phyloP scores from a whole-genome alignment of 2,888 invertebrate genomes.

The Drosophila ochracea region DNA sequence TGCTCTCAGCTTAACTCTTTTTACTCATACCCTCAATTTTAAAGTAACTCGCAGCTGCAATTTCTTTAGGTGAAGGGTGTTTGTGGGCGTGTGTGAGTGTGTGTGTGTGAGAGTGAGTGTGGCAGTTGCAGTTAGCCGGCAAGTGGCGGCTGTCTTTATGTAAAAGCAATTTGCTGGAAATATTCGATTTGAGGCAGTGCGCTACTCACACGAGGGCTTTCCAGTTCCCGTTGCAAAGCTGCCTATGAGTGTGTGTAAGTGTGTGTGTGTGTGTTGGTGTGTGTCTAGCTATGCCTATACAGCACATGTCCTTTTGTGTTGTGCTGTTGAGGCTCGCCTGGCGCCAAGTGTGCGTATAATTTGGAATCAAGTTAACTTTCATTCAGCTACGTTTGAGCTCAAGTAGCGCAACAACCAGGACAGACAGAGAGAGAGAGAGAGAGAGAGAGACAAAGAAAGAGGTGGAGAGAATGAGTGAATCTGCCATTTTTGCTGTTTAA shows the following conservation, averaged over 20 bases:
- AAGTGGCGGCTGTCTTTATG: slow-evolving; percentile 77
- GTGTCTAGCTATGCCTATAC: slow-evolving; percentile 4
- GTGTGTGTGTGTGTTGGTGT: neutral
- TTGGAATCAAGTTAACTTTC: slow-evolving; percentile 70
- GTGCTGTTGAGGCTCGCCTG: slow-evolving; percentile 15
- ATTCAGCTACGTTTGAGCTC: slow-evolving; percentile 55
- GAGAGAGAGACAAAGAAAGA: neutral
- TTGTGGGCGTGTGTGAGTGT: neutral
- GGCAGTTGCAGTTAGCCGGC: slow-evolving; percentile 25
- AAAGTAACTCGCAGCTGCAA: slow-evolving; percentile 24
- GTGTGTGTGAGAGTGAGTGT: neutral
- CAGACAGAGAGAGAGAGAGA: neutral
- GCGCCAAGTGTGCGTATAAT: slow-evolving; percentile 70
- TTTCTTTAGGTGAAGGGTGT: slow-evolving; percentile 16
- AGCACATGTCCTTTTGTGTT: slow-evolving; percentile 37
- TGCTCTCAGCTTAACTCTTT: slow-evolving; percentile 26
- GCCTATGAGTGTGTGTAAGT: neutral
- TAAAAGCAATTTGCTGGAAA: slow-evolving; percentile 83
- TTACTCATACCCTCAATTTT: neutral
- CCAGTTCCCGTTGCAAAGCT: slow-evolving; percentile 39
- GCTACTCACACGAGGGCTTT: slow-evolving; percentile 22
- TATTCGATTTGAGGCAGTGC: slow-evolving; percentile 75
- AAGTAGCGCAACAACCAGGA: slow-evolving; percentile 28
- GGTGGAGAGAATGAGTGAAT: neutral
- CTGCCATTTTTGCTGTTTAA: neutral